Evolutionary conservation across 2,888 invertebrate species (phyloP).

Genomic region (Cantharis lateralis): DNA sequence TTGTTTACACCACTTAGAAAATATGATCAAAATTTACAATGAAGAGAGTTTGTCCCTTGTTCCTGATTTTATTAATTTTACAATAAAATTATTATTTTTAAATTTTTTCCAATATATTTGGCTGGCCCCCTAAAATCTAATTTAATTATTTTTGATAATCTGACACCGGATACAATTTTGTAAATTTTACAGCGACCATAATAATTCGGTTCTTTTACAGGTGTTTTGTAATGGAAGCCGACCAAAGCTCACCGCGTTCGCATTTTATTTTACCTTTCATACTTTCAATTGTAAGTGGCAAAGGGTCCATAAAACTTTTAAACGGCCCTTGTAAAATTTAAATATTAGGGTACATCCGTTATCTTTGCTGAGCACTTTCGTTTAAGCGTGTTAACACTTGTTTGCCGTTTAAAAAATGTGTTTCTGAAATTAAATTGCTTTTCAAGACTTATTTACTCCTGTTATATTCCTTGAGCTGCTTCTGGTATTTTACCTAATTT

Average conservation of each 20-base stretch:
- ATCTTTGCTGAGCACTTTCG: neutral
- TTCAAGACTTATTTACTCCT: neutral
- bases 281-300: neutral
- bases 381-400: neutral
- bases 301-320: neutral
- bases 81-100: too few relatives aligned
- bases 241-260: neutral
- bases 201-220: neutral
- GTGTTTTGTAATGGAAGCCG: neutral
- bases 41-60: too few relatives aligned
- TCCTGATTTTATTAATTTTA: too few relatives aligned
- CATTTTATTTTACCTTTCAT: neutral
- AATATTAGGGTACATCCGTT: neutral
- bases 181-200: neutral
- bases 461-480: too few relatives aligned
- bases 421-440: neutral
- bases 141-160: neutral
- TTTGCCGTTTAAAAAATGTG: neutral
- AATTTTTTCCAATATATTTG: too few relatives aligned
- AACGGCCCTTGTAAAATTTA: neutral
- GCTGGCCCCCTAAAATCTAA: too few relatives aligned
- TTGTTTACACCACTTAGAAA: too few relatives aligned
- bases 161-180: neutral
- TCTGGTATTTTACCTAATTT: too few relatives aligned
- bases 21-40: too few relatives aligned